A percentile compares a stretch with the other conserved stretches of the same genome.
These are phyloP conservation scores for Eupristina koningsbergeri DNA, from an alignment of 1,140 invertebrate species.

Conservation along the genomic window DNA sequence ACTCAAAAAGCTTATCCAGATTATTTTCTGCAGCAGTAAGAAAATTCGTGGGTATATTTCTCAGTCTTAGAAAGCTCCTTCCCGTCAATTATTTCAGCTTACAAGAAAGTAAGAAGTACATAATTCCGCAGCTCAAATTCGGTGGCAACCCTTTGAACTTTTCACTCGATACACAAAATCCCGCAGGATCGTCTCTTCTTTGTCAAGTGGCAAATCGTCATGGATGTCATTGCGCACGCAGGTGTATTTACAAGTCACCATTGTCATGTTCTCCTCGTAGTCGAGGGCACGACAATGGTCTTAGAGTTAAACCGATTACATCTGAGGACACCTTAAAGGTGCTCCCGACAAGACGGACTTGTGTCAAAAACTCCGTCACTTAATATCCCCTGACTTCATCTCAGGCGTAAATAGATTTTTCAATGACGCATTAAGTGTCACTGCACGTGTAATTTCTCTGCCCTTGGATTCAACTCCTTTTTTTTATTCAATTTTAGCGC, in stretches of 20 bases:
- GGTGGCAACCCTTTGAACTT: slow-evolving; percentile 13
- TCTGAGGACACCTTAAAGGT: background rate
- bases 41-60: background rate
- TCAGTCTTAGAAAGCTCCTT: background rate
- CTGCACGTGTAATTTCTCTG: too few species aligned
- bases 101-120: background rate
- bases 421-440: background rate
- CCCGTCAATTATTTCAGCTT: background rate
- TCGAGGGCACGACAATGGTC: slow-evolving; percentile 32
- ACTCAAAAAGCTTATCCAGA: too few species aligned
- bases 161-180: background rate
- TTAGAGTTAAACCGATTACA: slow-evolving; percentile 62
- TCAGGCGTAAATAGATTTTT: background rate
- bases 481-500: too few species aligned
- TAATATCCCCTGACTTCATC: background rate
- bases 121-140: background rate
- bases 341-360: background rate
- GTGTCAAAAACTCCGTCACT: background rate
- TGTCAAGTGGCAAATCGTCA: background rate
- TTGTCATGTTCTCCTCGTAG: background rate
- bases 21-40: too few species aligned
- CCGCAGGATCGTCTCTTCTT: background rate
- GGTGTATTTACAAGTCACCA: slow-evolving; percentile 35
- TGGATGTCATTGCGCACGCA: slow-evolving; percentile 1
- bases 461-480: background rate